Conservation (phyloP, 2,797 vertebrate genomes). For the Enteromius anoplus region DNA sequence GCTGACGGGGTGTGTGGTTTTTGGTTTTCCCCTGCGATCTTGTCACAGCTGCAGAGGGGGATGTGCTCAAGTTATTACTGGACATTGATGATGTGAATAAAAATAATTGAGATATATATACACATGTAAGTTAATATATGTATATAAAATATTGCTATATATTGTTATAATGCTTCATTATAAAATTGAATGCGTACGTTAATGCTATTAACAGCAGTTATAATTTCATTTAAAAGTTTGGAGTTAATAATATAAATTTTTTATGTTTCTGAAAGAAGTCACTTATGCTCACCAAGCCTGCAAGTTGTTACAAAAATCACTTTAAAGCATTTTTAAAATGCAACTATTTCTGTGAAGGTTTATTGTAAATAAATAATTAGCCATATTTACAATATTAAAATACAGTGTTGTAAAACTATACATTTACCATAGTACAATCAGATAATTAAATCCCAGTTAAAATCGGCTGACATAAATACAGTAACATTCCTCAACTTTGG, state of each 20-base stretch:
- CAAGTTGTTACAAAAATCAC: background rate
- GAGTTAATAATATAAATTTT: background rate
- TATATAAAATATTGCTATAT: background rate
- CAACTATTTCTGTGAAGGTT: background rate
- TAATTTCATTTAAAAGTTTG: background rate
- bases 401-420: constrained; percentile 1
- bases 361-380: constrained; percentile 24
- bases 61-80: background rate
- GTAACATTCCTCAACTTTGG: background rate
- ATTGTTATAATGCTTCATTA: background rate
- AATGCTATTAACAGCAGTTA: background rate
- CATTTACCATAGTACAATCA: background rate
- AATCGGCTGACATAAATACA: background rate
- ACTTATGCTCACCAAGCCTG: background rate
- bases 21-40: background rate
- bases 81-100: background rate
- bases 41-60: constrained; percentile 1
- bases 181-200: background rate
- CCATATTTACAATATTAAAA: constrained; percentile 14
- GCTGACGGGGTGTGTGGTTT: constrained; percentile 8
- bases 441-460: background rate
- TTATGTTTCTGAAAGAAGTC: background rate
- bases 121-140: background rate
- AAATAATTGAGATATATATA: too few relatives aligned
- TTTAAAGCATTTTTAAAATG: background rate